phyloP scores from a whole-genome alignment of 2,797 vertebrate species.

The Amazona finschi region DNA sequence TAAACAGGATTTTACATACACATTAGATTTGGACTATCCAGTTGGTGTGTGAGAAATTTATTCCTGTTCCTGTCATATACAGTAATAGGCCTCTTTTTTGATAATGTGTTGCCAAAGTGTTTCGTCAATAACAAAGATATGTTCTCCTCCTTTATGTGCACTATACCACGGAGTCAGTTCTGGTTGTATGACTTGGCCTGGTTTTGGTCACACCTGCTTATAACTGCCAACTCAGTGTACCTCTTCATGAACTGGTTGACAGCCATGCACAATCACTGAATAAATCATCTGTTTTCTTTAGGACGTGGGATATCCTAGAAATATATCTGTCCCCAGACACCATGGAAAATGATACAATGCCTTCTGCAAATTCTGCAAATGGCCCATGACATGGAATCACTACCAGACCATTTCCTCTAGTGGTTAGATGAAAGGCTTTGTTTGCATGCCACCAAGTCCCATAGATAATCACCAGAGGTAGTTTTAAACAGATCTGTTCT shows the following conservation, averaged over 20 bases:
- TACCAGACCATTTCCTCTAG: not conserved
- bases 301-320: not conserved
- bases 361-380: not conserved
- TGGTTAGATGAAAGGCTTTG: not conserved
- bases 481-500: not conserved
- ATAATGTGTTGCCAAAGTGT: not conserved
- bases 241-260: not conserved
- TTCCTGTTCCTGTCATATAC: not conserved
- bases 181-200: not conserved
- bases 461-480: not conserved
- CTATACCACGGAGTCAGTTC: not conserved
- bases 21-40: not conserved
- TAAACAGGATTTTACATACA: not conserved
- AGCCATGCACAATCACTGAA: not conserved
- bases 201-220: not conserved
- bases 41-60: not conserved
- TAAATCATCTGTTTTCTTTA: not conserved
- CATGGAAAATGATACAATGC: not conserved
- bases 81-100: not conserved
- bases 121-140: not conserved
- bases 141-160: not conserved
- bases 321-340: not conserved
- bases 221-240: not conserved
- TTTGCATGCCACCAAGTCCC: not conserved
- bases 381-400: not conserved